Conservation (phyloP, 2,113 vertebrate species). For the rabbit (Oryctolagus cuniculus) region DNA sequence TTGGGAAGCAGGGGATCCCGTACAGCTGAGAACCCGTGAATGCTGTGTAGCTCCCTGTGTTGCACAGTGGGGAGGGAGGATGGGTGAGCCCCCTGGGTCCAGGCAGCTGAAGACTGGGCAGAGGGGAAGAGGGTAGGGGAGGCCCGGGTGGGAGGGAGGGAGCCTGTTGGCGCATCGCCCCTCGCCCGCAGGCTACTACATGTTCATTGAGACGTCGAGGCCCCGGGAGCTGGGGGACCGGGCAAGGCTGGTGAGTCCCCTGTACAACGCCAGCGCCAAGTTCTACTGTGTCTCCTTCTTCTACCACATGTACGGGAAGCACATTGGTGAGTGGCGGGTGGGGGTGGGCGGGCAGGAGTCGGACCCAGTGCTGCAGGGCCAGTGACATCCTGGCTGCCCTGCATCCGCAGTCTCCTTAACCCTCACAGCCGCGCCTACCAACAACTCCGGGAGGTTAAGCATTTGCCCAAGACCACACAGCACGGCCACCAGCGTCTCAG, state of each 20-base stretch:
- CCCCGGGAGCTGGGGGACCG: constrained; percentile 94
- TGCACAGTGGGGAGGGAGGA: neutral
- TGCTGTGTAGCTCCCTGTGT: neutral
- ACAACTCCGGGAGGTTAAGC: neutral
- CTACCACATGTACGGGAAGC: constrained; percentile 99
- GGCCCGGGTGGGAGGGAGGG: neutral
- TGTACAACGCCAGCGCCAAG: constrained; percentile 94
- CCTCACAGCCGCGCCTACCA: neutral
- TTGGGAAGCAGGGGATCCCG: neutral
- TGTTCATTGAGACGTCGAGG: constrained; percentile 97
- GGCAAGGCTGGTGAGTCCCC: constrained; percentile 95
- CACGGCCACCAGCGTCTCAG: neutral
- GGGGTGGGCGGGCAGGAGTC: rapidly evolving
- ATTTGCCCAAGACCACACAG: neutral
- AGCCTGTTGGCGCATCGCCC: neutral
- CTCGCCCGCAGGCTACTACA: constrained; percentile 93
- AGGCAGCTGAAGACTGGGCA: neutral
- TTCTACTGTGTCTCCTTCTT: constrained; percentile 97
- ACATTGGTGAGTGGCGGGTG: constrained; percentile 93
- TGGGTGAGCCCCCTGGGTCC: neutral
- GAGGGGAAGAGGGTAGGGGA: neutral
- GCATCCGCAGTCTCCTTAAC: neutral
- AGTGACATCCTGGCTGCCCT: neutral
- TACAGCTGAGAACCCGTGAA: no score
- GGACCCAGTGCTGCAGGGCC: neutral